These are phyloP conservation scores for Theonella swinhoei DNA, from an alignment of 37 sponge, comb jelly and placozoan genomes.

Conservation along the genomic window DNA sequence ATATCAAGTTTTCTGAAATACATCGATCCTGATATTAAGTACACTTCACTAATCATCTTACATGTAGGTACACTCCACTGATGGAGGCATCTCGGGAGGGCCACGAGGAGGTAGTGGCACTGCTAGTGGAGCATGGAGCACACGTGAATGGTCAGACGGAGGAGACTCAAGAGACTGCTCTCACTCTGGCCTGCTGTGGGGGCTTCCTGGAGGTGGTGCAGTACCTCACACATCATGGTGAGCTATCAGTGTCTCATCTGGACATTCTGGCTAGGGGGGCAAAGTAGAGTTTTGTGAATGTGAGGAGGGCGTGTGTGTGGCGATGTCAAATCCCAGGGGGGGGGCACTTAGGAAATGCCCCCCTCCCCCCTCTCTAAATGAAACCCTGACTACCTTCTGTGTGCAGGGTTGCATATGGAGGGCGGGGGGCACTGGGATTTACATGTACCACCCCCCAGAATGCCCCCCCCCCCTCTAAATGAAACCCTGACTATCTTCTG, in stretches of 20 bases:
- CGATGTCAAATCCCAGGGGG: no score
- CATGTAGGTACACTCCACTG: constrained; percentile 80
- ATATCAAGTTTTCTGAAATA: no score
- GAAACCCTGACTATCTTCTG: background rate
- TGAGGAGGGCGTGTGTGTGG: background rate
- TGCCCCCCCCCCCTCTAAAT: no score
- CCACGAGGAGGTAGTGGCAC: constrained; percentile 76
- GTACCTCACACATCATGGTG: constrained; percentile 71
- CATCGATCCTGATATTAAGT: no score
- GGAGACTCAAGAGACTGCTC: constrained; percentile 92
- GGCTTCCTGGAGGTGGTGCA: constrained; percentile 75
- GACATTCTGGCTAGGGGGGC: background rate
- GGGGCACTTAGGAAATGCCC: no score
- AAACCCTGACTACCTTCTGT: no score
- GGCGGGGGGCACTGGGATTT: background rate
- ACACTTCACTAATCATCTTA: no score
- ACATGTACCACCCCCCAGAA: no score
- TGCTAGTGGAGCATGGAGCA: constrained; percentile 83
- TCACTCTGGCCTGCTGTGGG: constrained; percentile 84
- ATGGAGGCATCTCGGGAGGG: constrained; percentile 92
- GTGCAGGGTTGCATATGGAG: background rate
- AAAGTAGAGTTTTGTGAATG: background rate
- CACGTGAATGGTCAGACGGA: constrained; percentile 80
- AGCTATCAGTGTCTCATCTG: no score
- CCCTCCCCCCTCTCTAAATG: no score